Percentiles rank a stretch among this genome's conserved stretches.
These are phyloP conservation scores for Cephonodes hylas DNA, from an alignment of 2,888 invertebrate genomes.

Conservation along the genomic window DNA sequence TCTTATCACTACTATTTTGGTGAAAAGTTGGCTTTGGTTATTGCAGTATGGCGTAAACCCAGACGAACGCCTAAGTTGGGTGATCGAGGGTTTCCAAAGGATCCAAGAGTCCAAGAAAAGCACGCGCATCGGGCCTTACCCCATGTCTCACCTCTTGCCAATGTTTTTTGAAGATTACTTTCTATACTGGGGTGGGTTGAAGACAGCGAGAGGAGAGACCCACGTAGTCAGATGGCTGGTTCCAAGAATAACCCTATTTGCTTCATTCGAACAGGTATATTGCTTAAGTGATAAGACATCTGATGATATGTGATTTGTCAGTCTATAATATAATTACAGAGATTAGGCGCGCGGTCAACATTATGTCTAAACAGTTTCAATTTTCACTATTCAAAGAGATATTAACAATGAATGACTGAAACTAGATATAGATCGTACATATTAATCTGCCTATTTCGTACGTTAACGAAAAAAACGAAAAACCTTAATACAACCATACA, in stretches of 20 bases:
- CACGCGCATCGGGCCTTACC: constrained; percentile 72
- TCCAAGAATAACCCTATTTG: constrained; percentile 79
- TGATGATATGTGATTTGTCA: too few species aligned
- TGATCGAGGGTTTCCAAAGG: constrained; percentile 67
- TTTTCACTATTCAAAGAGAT: background rate
- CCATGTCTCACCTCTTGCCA: constrained; percentile 74
- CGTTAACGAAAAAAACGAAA: too few species aligned
- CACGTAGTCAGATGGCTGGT: constrained; percentile 82
- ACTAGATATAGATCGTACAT: too few species aligned
- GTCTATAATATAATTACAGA: too few species aligned
- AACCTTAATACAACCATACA: too few species aligned
- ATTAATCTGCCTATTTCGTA: too few species aligned
- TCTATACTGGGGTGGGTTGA: constrained; percentile 82
- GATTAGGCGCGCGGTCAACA: too few species aligned
- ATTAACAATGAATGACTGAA: too few species aligned
- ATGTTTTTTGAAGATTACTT: constrained; percentile 84
- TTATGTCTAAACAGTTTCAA: too few species aligned
- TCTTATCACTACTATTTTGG: too few species aligned
- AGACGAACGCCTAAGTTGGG: constrained; percentile 65
- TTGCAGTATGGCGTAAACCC: constrained; percentile 72
- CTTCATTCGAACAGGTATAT: constrained; percentile 82
- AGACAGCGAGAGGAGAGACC: constrained; percentile 59
- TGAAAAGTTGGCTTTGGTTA: background rate
- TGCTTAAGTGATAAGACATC: background rate
- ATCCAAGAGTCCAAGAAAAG: constrained; percentile 75